A percentile compares a stretch with the other conserved stretches of the same genome.
Conservation (phyloP, 2,797 vertebrate genomes). For the Mycteria americana region DNA sequence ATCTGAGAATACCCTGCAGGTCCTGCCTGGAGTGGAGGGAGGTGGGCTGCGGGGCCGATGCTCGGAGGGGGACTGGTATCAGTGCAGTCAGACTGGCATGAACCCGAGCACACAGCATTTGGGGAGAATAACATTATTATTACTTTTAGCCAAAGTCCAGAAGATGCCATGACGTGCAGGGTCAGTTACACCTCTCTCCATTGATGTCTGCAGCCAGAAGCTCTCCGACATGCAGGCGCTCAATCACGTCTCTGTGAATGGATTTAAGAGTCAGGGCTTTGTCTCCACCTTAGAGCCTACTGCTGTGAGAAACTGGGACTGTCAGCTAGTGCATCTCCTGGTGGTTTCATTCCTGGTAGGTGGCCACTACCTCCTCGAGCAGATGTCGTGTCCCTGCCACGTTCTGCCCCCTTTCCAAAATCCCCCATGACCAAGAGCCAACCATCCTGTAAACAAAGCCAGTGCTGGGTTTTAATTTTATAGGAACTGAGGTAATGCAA, state of each 20-base stretch:
- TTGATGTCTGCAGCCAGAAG: not conserved
- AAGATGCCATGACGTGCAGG: not conserved
- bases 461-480: not conserved
- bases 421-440: not conserved
- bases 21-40: not conserved
- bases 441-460: not conserved
- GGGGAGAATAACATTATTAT: not conserved
- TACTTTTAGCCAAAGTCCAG: not conserved
- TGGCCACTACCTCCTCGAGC: not conserved
- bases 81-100: not conserved
- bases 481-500: not conserved
- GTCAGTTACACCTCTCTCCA: not conserved
- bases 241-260: not conserved
- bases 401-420: not conserved
- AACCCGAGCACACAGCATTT: not conserved
- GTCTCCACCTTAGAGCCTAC: not conserved
- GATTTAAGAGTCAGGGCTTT: not conserved
- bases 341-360: not conserved
- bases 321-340: not conserved
- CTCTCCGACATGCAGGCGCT: fast-evolving
- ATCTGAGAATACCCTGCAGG: not conserved
- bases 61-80: not conserved
- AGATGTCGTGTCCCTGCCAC: not conserved
- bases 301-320: not conserved
- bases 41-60: fast-evolving